phyloP scores from a whole-genome alignment of 92 coral and sea anemone species.

The Porites evermanni region DNA sequence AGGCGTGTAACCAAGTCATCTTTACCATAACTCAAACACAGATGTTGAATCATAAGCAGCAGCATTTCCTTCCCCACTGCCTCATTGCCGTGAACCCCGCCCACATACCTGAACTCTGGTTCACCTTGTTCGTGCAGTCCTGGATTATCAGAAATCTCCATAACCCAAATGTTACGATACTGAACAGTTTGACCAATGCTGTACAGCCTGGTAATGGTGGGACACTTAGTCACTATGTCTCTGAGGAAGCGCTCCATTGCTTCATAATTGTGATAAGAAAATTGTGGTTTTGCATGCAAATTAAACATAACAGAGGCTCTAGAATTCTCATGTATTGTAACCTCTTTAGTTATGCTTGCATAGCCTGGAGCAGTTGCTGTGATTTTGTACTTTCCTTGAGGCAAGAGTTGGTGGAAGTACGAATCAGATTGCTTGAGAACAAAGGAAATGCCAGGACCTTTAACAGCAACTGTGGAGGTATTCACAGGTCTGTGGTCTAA shows the following conservation, averaged over 20 bases:
- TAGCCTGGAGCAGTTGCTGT: slow-evolving; percentile 86
- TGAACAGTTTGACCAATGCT: slow-evolving; percentile 89
- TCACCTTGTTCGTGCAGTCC: slow-evolving; percentile 96
- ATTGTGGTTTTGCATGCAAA: slow-evolving; percentile 75
- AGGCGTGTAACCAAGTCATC: slow-evolving; percentile 92
- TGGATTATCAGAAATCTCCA: slow-evolving; percentile 95
- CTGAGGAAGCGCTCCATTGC: slow-evolving; percentile 71
- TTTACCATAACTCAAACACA: slow-evolving; percentile 94
- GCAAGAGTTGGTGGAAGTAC: slow-evolving; percentile 79
- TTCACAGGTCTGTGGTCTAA: slow-evolving; percentile 67
- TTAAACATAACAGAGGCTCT: slow-evolving; percentile 69
- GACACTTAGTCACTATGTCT: slow-evolving; percentile 67
- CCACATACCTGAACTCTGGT: slow-evolving; percentile 95
- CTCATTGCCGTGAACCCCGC: slow-evolving; percentile 97
- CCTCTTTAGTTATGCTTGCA: slow-evolving; percentile 80
- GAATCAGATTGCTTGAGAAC: slow-evolving; percentile 66
- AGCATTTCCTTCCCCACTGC: slow-evolving; percentile 94
- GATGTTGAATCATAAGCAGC: slow-evolving; percentile 81
- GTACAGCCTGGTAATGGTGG: slow-evolving; percentile 78
- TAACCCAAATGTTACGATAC: slow-evolving; percentile 81
- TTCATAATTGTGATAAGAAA: slow-evolving; percentile 73
- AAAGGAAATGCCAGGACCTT: slow-evolving; percentile 54
- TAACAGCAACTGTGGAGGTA: slow-evolving; percentile 66
- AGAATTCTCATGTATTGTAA: slow-evolving; percentile 64
- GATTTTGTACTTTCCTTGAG: slow-evolving; percentile 87